These are phyloP conservation scores for Vidua chalybeata DNA, from an alignment of 2,113 vertebrate genomes.

Conservation along the genomic window DNA sequence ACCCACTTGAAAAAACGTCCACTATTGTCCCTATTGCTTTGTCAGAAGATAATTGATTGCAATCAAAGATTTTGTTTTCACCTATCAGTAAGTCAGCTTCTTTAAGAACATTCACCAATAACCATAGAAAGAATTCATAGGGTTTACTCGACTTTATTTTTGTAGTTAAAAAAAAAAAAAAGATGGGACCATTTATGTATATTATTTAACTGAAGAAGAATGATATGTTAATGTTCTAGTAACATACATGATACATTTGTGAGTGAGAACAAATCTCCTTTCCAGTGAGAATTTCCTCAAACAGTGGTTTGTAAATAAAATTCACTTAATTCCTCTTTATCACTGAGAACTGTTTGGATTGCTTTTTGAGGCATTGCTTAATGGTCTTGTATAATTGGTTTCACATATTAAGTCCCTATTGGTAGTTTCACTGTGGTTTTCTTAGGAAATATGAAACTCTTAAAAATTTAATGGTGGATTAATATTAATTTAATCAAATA, in stretches of 20 bases:
- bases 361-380: conserved; percentile 38
- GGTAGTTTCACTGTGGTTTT: conserved; percentile 57
- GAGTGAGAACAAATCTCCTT: neutral
- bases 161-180: neutral
- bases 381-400: conserved; percentile 52
- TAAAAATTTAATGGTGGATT: conserved; percentile 73
- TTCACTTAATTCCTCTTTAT: neutral
- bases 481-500: conserved; percentile 77
- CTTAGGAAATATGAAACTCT: conserved; percentile 72
- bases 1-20: neutral
- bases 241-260: neutral
- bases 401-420: conserved; percentile 35
- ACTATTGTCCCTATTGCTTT: neutral
- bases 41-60: conserved; percentile 26
- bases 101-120: neutral
- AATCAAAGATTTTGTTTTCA: conserved; percentile 63
- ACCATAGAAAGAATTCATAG: neutral
- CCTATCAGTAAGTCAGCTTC: neutral
- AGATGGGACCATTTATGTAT: neutral
- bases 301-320: neutral
- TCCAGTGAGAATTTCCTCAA: neutral
- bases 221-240: neutral
- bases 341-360: neutral
- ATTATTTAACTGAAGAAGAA: neutral
- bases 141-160: neutral